phyloP scores from a whole-genome alignment of 2,113 vertebrate species.

The Cochlearius cochlearius region DNA sequence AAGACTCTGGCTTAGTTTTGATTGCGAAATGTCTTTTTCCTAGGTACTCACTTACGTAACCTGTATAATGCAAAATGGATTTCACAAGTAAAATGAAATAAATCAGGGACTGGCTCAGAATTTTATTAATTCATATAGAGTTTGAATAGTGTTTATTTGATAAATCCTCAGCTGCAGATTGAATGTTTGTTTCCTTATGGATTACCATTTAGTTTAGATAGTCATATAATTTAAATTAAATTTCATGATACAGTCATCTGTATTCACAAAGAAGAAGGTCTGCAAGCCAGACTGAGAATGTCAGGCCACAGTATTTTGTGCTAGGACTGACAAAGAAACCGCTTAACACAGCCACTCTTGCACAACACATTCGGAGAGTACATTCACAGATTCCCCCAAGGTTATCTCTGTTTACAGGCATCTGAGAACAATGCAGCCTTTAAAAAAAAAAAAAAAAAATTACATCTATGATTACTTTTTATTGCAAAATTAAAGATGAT shows the following conservation, averaged over 20 bases:
- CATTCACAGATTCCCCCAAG: not conserved
- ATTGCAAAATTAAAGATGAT: slow-evolving; percentile 25
- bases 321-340: not conserved
- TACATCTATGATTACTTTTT: not conserved
- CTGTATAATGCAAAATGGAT: not conserved
- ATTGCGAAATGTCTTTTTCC: not conserved
- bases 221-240: slow-evolving; percentile 4
- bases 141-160: not conserved
- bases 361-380: not conserved
- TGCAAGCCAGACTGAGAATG: not conserved
- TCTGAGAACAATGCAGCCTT: slow-evolving; percentile 6
- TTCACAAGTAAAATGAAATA: not conserved
- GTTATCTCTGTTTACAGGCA: slow-evolving; percentile 53
- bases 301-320: not conserved
- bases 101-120: not conserved
- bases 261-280: not conserved
- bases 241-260: not conserved
- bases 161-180: not conserved
- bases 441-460: not conserved
- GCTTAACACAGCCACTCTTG: not conserved
- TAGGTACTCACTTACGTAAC: not conserved
- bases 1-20: not conserved
- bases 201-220: not conserved
- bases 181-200: slow-evolving; percentile 34
- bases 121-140: not conserved